Evolutionary conservation across 2,888 invertebrate genomes (phyloP), one percentile per base, ranked within the genome.

Genomic region (Agrochola macilenta): DNA sequence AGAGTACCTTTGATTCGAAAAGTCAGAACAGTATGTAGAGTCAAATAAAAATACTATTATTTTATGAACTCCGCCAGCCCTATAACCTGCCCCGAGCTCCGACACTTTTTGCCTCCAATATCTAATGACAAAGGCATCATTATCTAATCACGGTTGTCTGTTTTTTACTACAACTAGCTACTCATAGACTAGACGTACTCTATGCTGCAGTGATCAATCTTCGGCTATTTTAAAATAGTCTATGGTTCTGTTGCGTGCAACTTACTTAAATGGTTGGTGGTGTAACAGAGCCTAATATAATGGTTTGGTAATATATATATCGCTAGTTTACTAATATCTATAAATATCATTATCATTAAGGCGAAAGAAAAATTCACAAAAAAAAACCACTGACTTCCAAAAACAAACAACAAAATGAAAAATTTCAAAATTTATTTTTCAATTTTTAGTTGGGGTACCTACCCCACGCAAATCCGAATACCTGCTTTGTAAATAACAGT

Each of bases 121-220:
- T 93, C 92, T 94, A 94, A 94, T 93, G 94, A 95, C 95, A 95
- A 95, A 94, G 92, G 92, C 91, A 89, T 94, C 92, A 95, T 95
- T 95, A 95, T 94, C 94, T 93, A 94, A 95, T 95, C 94, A 93
- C 85, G 83, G 87, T 91, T 90, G 91, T 91, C 92, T 84, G 90
- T 92, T 93, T 94, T 94, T 94, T 89, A 86, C 85, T 78, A 84
- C 83, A 77, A 84, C 88, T 83, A 82, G 88, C 86, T 87, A 88
- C 83, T 74, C 82, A 80, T 84, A 87, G 76, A 70, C 77, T 73
- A 77, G 63, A 60, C 26, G 77, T 74, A 79, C 78, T 78, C 68
- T 74, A 80, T 74, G 78, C 71, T 65, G 65, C 80, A 76, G 83
- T 83, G 79, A 89, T 88, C 89, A 88, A 89, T 88, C 89, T 85